Base-by-base conservation (phyloP, 37 sponge, comb jelly and placozoan genomes). In the Aplysina aerophoba region DNA sequence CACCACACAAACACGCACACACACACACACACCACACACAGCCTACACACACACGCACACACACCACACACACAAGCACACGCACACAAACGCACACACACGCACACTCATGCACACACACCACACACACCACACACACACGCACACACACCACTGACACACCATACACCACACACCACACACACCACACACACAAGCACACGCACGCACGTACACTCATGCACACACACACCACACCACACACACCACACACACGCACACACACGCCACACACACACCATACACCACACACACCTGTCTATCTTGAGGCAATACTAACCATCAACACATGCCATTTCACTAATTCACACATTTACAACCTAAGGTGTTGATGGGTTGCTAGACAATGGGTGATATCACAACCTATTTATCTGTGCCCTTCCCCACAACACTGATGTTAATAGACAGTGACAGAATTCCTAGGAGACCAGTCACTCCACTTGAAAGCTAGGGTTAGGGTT, bases 1-100 rank as follows among this genome's bases (percentile, higher is more conserved):
- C 82, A 58, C 82, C 82, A 58, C 82, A 58, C 82, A 81, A 62
- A 58, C 82, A 81, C 82, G 25, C 82, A 81, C 59, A 58, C 82
- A 81, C 82, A 81, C 82, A 81, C 63, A 60, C 61, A 81, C 82
- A 36, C 82, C 24, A 58, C 24, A 62, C 8, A 62, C 24, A 58
- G 59, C 82, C 57, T 35, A 56, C 82, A 81, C 82, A 56, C 61
- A 56, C 82, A 81, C 82, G 11, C 13, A 54, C 54, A 78, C 55
- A 78, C 55, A 53, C 39, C 81, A 80, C 81, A 80, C 81, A 80
- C 81, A 54, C 81, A 80, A 22, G 28, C 81, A 80, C 81, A 80
- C 81, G 55, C 61, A 81, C 31, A 81, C 62, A 57, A 8, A 57
- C 82, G 15, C 82, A 57, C 82, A 13, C 16, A 36, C 82, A 30